These are phyloP conservation scores for Dryas iulia DNA, from an alignment of 1,140 invertebrate genomes.

Conservation along the genomic window DNA sequence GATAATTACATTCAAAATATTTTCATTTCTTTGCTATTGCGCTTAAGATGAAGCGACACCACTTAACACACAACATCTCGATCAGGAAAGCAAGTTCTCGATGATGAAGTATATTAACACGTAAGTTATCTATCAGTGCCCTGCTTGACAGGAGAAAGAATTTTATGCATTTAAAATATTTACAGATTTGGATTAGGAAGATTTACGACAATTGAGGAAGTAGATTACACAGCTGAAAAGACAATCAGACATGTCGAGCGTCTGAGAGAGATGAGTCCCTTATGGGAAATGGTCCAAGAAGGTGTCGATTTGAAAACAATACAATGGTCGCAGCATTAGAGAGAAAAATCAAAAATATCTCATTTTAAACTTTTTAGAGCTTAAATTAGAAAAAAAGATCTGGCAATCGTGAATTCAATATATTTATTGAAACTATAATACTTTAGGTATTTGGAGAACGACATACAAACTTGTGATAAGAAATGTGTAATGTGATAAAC, in stretches of 20 bases:
- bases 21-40: too few species aligned
- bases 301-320: slow-evolving; percentile 98
- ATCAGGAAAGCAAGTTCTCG: too few species aligned
- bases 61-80: too few species aligned
- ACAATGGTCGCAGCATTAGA: slow-evolving; percentile 98
- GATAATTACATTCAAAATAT: too few species aligned
- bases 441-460: not conserved
- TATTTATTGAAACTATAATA: too few species aligned
- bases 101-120: too few species aligned
- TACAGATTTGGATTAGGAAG: slow-evolving; percentile 97
- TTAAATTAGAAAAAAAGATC: slow-evolving; percentile 32
- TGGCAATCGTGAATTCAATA: slow-evolving; percentile 20
- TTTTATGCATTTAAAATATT: too few species aligned
- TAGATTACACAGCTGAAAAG: slow-evolving; percentile 96
- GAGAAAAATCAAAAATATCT: not conserved
- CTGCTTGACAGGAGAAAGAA: too few species aligned
- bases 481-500: slow-evolving; percentile 3
- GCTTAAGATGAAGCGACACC: too few species aligned
- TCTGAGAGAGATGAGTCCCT: slow-evolving; percentile 97
- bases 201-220: slow-evolving; percentile 97
- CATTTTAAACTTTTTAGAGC: not conserved
- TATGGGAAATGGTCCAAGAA: slow-evolving; percentile 99
- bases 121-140: too few species aligned
- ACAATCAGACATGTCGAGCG: slow-evolving; percentile 94
- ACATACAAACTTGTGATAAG: not conserved